These are phyloP conservation scores for Ericerus pela DNA, from an alignment of 1,140 invertebrate species.

Conservation along the genomic window DNA sequence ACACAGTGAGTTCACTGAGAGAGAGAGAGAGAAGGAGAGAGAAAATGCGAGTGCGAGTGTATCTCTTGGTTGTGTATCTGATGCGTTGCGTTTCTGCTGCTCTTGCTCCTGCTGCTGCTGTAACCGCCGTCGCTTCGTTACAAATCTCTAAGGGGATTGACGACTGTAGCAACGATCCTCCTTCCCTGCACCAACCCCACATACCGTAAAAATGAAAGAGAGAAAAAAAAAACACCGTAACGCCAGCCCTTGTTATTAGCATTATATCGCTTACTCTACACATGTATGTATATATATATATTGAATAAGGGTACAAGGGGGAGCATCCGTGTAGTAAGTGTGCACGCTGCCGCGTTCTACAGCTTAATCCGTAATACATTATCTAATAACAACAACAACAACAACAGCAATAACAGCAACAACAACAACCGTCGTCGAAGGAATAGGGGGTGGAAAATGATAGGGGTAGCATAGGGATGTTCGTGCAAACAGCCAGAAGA, in stretches of 20 bases:
- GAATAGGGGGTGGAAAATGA: too few species aligned
- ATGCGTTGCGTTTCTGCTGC: background rate
- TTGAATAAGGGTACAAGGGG: background rate
- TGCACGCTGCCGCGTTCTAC: conserved; percentile 4
- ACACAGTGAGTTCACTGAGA: too few species aligned
- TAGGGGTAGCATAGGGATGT: conserved; percentile 9
- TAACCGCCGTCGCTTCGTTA: too few species aligned
- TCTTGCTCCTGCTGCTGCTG: too few species aligned
- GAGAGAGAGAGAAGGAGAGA: too few species aligned
- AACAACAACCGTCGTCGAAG: too few species aligned
- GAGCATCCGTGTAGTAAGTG: background rate
- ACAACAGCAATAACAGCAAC: too few species aligned
- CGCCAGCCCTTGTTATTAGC: conserved; percentile 11
- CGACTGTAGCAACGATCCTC: background rate
- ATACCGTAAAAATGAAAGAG: too few species aligned
- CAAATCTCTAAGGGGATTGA: conserved; percentile 11
- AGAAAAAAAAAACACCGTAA: too few species aligned
- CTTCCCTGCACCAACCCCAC: too few species aligned
- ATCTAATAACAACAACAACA: conserved; percentile 10
- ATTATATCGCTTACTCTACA: background rate
- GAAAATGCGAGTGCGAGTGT: too few species aligned
- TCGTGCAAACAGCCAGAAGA: conserved; percentile 8
- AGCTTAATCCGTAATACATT: conserved; percentile 11
- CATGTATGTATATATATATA: too few species aligned
- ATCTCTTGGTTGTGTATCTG: conserved; percentile 1